Base-by-base conservation (phyloP, 1,140 invertebrate genomes). In the Tetramorium alpestre region DNA sequence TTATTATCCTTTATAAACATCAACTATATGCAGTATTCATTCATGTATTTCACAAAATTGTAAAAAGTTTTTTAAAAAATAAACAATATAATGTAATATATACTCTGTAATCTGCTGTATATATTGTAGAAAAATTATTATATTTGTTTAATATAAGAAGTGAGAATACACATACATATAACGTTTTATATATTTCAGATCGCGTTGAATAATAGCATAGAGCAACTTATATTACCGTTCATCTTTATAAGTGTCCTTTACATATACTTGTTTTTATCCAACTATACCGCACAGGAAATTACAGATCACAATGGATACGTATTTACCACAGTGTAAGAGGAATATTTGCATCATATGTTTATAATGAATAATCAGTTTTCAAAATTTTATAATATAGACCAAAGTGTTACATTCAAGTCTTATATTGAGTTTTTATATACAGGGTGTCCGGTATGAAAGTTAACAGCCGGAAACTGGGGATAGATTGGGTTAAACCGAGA, bases 321-420 rank as follows among this genome's bases (percentile, higher is more conserved):
- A 33, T 82, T 82, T 72, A 6, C 22, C 0, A 72, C 78, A 58
- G 25, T 72, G 78, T 82, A 82, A 82, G 67, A 22, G 0, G 54
- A 0, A 72, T 1, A 22, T 72, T 44, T 58, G 18, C 4, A 6
- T 41, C 3, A 3, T 22, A 8, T 0, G 11, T n/a, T 72, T 3
- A 56, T n/a, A 67, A 10, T 38, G 4, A 44, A 33, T 22, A 67
- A 38, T 67, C 2, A 7, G 3, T 22, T 65, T 65, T 8, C 25
- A 41, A 11, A 41, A 10, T 10, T 0, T 18, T 54, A 8, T 33
- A 33, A 11, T 4, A 33, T 38, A 25, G 18, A 2, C 6, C 2
- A 16, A 69, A 44, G 2, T 44, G 16, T 44, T 22, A 33, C 33
- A 33, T 33, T 33, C 33, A 33, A 33, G 28, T 33, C 28, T 33